Percentiles rank a stretch among this genome's conserved stretches.
Conservation (phyloP, 1,140 invertebrate genomes). For the Zaprionus camerounensis region DNA sequence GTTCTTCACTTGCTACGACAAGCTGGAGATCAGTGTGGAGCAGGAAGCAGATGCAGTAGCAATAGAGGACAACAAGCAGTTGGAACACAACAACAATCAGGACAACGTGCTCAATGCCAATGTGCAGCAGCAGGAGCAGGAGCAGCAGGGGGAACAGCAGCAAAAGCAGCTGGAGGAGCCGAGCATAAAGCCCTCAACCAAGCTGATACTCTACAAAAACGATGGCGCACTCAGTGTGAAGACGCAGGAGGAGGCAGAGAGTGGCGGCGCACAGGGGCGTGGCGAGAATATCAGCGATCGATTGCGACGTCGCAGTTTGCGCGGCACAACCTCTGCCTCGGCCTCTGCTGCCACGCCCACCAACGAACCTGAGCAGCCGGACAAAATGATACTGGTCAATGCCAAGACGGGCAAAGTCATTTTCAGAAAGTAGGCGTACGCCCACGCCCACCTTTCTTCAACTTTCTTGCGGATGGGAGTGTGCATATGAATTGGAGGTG, state of each 20-base stretch:
- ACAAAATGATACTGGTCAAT: slow-evolving; percentile 83
- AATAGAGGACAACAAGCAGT: slow-evolving; percentile 28
- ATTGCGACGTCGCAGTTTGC: slow-evolving; percentile 67
- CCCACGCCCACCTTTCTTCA: slow-evolving; percentile 10
- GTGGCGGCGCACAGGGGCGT: slow-evolving; percentile 16
- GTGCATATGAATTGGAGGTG: no score
- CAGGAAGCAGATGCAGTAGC: slow-evolving; percentile 32
- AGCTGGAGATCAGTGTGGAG: slow-evolving; percentile 78
- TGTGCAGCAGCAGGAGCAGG: slow-evolving; percentile 22
- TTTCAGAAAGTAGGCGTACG: slow-evolving; percentile 59
- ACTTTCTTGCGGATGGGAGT: background rate
- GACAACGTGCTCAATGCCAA: slow-evolving; percentile 73
- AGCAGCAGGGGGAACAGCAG: background rate
- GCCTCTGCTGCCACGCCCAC: slow-evolving; percentile 7
- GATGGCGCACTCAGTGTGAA: slow-evolving; percentile 75
- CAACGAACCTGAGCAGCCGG: slow-evolving; percentile 31
- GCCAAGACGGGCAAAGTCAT: slow-evolving; percentile 83
- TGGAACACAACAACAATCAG: slow-evolving; percentile 72
- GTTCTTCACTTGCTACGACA: slow-evolving; percentile 78
- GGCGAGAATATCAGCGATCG: slow-evolving; percentile 78
- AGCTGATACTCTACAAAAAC: slow-evolving; percentile 78
- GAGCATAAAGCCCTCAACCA: slow-evolving; percentile 62
- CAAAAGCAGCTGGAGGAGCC: background rate
- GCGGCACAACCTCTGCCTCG: slow-evolving; percentile 44
- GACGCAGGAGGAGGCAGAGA: slow-evolving; percentile 42